Conservation (phyloP, 2,888 invertebrate species). For the Smittia aterrima region DNA sequence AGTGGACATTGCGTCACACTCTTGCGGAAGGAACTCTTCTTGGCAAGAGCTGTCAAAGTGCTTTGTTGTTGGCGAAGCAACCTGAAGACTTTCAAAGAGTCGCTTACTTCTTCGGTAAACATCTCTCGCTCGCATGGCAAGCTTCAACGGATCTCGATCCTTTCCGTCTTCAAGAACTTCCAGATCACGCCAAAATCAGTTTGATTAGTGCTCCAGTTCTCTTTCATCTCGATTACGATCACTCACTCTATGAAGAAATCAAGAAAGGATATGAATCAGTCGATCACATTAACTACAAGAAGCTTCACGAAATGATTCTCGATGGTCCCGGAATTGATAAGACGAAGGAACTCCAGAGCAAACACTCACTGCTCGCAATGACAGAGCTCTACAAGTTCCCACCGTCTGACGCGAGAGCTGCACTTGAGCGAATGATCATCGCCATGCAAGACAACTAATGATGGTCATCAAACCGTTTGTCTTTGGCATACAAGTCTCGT, state of each 20-base stretch:
- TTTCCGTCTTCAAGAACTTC: constrained; percentile 55
- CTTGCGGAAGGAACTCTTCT: constrained; percentile 72
- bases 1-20: constrained; percentile 79
- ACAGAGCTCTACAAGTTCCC: constrained; percentile 68
- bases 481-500: too few relatives aligned
- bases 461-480: too few relatives aligned
- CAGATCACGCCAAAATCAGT: constrained; percentile 49
- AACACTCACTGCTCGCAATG: constrained; percentile 68
- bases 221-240: constrained; percentile 67
- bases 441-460: constrained; percentile 63
- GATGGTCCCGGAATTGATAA: constrained; percentile 66
- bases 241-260: constrained; percentile 27
- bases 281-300: constrained; percentile 23
- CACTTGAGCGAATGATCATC: constrained; percentile 73
- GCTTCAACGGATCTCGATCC: constrained; percentile 74
- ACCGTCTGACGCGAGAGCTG: constrained; percentile 72
- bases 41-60: constrained; percentile 84
- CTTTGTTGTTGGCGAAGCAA: constrained; percentile 82
- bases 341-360: constrained; percentile 65
- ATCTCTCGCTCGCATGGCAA: constrained; percentile 88
- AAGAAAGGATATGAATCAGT: constrained; percentile 30
- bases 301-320: constrained; percentile 57
- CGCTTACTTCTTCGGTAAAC: constrained; percentile 86
- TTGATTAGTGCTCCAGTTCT: constrained; percentile 80
- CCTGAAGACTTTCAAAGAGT: constrained; percentile 69